Evolutionary conservation across 2,888 invertebrate species (phyloP).

Genomic region (Isoperla grammatica): DNA sequence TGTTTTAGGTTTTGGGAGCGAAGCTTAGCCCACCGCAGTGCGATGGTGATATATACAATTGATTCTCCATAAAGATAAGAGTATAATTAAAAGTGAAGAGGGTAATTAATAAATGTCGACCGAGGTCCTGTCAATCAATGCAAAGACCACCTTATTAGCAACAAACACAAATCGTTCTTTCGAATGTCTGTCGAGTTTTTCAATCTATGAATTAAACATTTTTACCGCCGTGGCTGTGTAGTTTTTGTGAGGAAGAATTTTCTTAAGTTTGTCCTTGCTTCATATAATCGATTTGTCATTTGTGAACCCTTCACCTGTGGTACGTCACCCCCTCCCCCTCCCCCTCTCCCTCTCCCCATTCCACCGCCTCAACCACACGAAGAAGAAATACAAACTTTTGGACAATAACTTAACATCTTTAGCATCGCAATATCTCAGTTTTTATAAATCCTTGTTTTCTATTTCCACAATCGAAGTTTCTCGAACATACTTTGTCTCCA

Average conservation of each 20-base stretch:
- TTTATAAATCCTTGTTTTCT: background rate
- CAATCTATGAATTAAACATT: constrained; percentile 10
- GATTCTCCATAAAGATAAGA: too few species aligned
- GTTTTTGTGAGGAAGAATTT: constrained; percentile 2
- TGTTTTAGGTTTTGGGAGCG: too few species aligned
- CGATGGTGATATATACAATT: too few species aligned
- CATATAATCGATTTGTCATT: constrained; percentile 15
- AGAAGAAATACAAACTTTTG: constrained; percentile 5
- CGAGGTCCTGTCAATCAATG: too few species aligned
- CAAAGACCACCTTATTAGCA: background rate
- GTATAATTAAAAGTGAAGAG: background rate
- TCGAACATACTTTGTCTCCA: background rate
- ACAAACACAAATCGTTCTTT: background rate
- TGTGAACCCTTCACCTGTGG: constrained; percentile 13
- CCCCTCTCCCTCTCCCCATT: background rate
- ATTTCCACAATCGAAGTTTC: constrained; percentile 16
- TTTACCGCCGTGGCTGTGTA: background rate
- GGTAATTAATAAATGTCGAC: background rate
- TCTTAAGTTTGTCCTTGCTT: constrained; percentile 9
- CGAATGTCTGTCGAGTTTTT: background rate
- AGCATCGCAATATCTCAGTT: constrained; percentile 9
- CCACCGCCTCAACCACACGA: background rate
- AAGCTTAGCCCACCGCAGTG: too few species aligned
- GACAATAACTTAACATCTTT: constrained; percentile 15
- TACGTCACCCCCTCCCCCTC: background rate